Percentiles rank a stretch among this genome's conserved stretches.
phyloP scores from a whole-genome alignment of 2,113 vertebrate genomes.

The Pithys albifrons region DNA sequence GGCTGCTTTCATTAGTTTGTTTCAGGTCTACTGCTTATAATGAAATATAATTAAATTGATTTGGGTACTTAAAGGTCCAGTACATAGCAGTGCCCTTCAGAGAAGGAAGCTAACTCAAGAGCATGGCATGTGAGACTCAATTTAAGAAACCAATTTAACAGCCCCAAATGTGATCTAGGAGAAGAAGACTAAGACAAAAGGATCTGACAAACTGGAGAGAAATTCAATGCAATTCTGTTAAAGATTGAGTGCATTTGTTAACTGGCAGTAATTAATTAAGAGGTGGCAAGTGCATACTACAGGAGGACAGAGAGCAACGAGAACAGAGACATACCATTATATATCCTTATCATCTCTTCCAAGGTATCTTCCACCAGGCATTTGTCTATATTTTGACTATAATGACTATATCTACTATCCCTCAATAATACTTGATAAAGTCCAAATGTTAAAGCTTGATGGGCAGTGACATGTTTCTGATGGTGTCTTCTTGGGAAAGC shows the following conservation, averaged over 20 bases:
- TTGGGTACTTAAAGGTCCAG: slow-evolving; percentile 70
- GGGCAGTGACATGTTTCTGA: background rate
- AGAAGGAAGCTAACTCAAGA: slow-evolving; percentile 14
- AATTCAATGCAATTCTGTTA: background rate
- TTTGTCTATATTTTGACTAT: background rate
- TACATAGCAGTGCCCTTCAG: slow-evolving; percentile 7
- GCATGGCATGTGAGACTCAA: background rate
- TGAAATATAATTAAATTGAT: slow-evolving; percentile 77
- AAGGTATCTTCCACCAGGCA: background rate
- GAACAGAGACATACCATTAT: background rate
- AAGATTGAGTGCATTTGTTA: background rate
- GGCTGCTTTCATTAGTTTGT: slow-evolving; percentile 69
- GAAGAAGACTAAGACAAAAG: background rate
- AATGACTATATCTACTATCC: background rate
- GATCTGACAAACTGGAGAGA: background rate
- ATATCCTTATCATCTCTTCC: background rate
- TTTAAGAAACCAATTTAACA: slow-evolving; percentile 46
- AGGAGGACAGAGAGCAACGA: background rate
- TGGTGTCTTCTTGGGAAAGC: background rate
- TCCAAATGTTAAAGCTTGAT: background rate
- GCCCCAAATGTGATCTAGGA: background rate
- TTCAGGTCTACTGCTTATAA: slow-evolving; percentile 72
- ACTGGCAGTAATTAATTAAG: background rate
- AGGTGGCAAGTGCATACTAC: background rate
- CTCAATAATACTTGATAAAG: background rate